Percentiles rank a stretch among this genome's conserved stretches.
Conservation (phyloP, 2,113 vertebrate genomes). For the Trochalopteron elliotii region DNA sequence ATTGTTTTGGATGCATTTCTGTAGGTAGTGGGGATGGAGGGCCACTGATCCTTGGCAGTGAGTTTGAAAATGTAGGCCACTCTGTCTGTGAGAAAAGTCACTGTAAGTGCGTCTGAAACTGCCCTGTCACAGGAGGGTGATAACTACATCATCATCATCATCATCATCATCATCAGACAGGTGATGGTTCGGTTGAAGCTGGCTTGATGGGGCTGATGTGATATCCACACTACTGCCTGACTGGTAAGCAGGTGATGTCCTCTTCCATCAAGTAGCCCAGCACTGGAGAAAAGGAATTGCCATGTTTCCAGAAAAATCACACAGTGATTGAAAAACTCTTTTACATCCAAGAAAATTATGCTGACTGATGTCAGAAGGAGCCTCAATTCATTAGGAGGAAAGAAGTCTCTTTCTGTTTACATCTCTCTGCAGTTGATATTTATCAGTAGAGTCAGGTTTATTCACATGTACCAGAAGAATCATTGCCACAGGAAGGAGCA, state of each 20-base stretch:
- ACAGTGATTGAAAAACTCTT: background rate
- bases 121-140: background rate
- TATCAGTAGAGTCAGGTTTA: background rate
- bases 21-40: background rate
- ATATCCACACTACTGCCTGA: rapidly evolving
- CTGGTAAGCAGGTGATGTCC: background rate
- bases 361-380: background rate
- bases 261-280: background rate
- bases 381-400: background rate
- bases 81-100: background rate
- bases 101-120: background rate
- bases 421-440: background rate
- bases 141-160: too few relatives aligned
- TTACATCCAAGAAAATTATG: background rate
- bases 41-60: background rate
- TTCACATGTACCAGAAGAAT: rapidly evolving
- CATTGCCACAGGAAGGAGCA: background rate
- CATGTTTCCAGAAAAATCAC: background rate
- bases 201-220: background rate
- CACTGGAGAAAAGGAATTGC: background rate
- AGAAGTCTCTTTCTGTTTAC: background rate
- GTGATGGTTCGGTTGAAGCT: background rate
- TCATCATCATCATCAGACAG: too few relatives aligned
- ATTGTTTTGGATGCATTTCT: background rate
- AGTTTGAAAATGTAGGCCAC: background rate